Evolutionary conservation across 2,797 vertebrate genomes (phyloP).

Genomic region (Megalops cyprinoides): DNA sequence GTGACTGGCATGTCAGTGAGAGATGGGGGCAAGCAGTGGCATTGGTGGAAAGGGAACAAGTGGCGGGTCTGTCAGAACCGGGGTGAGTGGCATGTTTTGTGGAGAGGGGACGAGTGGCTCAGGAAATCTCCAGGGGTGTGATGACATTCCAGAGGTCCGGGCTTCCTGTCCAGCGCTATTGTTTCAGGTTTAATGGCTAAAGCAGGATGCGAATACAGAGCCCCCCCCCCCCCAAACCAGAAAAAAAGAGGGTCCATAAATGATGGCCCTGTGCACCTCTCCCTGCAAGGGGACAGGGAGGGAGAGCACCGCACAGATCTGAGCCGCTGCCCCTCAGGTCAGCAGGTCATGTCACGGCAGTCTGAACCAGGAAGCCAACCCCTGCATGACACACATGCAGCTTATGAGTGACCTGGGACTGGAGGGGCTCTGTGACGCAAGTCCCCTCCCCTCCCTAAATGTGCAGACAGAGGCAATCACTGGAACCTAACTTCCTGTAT

Average conservation of each 20-base stretch:
- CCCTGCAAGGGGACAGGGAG: constrained; percentile 23
- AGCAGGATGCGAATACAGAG: constrained; percentile 56
- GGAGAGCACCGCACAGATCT: constrained; percentile 45
- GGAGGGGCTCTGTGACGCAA: not conserved
- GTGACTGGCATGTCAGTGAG: not conserved
- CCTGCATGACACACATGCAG: not conserved
- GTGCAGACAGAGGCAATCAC: not conserved
- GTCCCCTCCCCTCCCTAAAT: not conserved
- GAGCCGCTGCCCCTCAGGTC: constrained; percentile 25
- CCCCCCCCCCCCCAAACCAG: constrained; percentile 18
- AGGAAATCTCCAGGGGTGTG: constrained; percentile 59
- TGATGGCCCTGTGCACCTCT: constrained; percentile 27
- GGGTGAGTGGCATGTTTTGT: constrained; percentile 11
- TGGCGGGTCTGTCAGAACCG: not conserved
- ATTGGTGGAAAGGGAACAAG: not conserved
- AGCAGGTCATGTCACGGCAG: not conserved
- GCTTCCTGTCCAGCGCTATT: constrained; percentile 52
- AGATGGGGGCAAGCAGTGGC: not conserved
- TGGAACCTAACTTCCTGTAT: constrained; percentile 6
- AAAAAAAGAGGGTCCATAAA: constrained; percentile 25
- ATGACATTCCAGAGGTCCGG: constrained; percentile 52
- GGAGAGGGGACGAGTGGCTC: constrained; percentile 29
- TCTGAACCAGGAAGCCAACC: not conserved
- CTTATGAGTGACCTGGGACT: not conserved
- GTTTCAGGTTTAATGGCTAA: constrained; percentile 59